These are phyloP conservation scores for Pseudorasbora parva DNA, from an alignment of 2,113 vertebrate species.

Conservation along the genomic window DNA sequence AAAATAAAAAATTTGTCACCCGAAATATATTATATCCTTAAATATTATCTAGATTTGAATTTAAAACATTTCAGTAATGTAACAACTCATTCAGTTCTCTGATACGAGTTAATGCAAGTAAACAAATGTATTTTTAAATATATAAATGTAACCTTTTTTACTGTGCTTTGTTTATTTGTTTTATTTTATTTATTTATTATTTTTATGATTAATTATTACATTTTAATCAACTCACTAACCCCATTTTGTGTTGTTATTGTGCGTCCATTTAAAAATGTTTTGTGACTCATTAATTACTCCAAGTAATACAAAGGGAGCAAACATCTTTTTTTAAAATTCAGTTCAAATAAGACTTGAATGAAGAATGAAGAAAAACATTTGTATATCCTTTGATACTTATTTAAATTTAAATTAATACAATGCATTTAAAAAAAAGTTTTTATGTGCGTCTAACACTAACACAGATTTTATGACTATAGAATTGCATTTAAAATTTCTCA, in stretches of 20 bases:
- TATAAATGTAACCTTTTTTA: neutral
- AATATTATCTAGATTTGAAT: too few relatives aligned
- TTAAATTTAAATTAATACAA: neutral
- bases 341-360: too few relatives aligned
- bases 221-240: neutral
- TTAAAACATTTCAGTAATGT: neutral
- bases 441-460: neutral
- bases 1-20: neutral
- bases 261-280: neutral
- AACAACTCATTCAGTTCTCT: neutral
- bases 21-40: neutral
- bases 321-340: neutral
- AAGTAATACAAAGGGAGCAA: neutral
- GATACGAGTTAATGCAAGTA: neutral
- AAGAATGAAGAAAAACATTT: too few relatives aligned
- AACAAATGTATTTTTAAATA: neutral
- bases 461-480: neutral
- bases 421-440: neutral
- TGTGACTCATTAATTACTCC: neutral
- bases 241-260: neutral
- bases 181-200: neutral
- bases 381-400: too few relatives aligned
- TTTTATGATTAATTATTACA: neutral
- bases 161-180: neutral
- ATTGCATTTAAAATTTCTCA: neutral